Conservation (phyloP, 2,797 vertebrate genomes). For the Stomatorhinus walkeri region DNA sequence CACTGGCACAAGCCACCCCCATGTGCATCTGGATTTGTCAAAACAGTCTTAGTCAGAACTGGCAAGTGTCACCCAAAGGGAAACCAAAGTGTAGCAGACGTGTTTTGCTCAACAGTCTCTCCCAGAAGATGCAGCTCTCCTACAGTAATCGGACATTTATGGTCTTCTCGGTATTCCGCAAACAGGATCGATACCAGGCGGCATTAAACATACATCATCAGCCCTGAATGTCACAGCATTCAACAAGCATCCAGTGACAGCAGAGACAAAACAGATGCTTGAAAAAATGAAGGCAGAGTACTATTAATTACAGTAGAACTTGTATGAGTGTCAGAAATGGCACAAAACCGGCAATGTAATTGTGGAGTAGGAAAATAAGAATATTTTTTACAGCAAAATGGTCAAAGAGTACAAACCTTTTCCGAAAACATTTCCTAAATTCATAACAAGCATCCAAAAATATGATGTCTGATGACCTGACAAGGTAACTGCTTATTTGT, state of each 20-base stretch:
- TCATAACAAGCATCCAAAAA: neutral
- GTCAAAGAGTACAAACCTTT: neutral
- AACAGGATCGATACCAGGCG: neutral
- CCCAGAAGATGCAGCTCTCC: neutral
- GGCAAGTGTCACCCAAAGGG: neutral
- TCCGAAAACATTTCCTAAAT: neutral
- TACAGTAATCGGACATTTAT: neutral
- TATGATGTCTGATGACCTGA: neutral
- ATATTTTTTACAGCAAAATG: too few relatives aligned
- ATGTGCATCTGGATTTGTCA: neutral
- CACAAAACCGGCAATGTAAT: too few relatives aligned
- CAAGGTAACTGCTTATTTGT: constrained; percentile 30
- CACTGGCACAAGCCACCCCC: neutral
- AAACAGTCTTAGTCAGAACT: neutral
- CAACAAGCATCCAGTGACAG: neutral
- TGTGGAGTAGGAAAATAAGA: too few relatives aligned
- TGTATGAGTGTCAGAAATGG: neutral
- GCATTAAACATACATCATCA: neutral
- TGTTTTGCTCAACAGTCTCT: neutral
- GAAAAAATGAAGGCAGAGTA: neutral
- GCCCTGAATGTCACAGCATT: neutral
- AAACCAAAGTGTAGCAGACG: neutral
- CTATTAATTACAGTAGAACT: neutral
- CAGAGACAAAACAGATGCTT: neutral
- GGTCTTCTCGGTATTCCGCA: neutral